Percentiles rank a stretch among this genome's conserved stretches.
Evolutionary conservation across 2,888 invertebrate genomes (phyloP).

Genomic region (Parnassius smintheus): DNA sequence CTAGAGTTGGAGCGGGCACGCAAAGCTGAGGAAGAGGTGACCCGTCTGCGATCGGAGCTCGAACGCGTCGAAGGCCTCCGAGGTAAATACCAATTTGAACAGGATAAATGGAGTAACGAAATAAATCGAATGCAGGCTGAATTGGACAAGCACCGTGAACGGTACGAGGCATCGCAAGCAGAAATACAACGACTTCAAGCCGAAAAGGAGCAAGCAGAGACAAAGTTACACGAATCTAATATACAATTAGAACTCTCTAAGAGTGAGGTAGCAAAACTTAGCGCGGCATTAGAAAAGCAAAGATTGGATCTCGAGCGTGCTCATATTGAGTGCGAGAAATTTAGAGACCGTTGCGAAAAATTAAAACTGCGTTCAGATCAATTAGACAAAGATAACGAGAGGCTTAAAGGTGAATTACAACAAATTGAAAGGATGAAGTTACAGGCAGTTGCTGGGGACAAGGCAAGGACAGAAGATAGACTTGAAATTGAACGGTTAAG

Average conservation of each 20-base stretch:
- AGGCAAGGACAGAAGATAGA: slow-evolving; percentile 84
- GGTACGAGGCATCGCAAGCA: slow-evolving; percentile 86
- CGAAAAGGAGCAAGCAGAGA: slow-evolving; percentile 86
- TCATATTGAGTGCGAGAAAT: slow-evolving; percentile 93
- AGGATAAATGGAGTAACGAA: slow-evolving; percentile 80
- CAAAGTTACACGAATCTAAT: slow-evolving; percentile 87
- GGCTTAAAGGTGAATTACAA: slow-evolving; percentile 72
- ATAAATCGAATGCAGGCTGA: slow-evolving; percentile 89
- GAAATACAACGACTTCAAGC: slow-evolving; percentile 86
- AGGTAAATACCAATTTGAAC: slow-evolving; percentile 82
- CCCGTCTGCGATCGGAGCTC: slow-evolving; percentile 85
- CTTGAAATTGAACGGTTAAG: slow-evolving; percentile 91
- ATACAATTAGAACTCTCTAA: slow-evolving; percentile 90
- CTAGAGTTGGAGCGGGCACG: slow-evolving; percentile 89
- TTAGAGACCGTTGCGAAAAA: slow-evolving; percentile 92
- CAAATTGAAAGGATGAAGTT: slow-evolving; percentile 89
- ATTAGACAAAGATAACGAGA: slow-evolving; percentile 82
- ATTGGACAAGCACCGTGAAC: slow-evolving; percentile 87
- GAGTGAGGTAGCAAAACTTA: slow-evolving; percentile 88
- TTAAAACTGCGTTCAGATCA: slow-evolving; percentile 86
- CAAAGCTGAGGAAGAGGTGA: slow-evolving; percentile 85
- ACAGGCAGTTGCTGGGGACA: slow-evolving; percentile 84
- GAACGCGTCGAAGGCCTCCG: slow-evolving; percentile 88
- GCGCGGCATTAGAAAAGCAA: slow-evolving; percentile 89
- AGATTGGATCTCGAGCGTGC: slow-evolving; percentile 90